A percentile compares a stretch with the other conserved stretches of the same genome.
Evolutionary conservation across 2,797 vertebrate genomes (phyloP).

Genomic region (Numenius phaeopus): DNA sequence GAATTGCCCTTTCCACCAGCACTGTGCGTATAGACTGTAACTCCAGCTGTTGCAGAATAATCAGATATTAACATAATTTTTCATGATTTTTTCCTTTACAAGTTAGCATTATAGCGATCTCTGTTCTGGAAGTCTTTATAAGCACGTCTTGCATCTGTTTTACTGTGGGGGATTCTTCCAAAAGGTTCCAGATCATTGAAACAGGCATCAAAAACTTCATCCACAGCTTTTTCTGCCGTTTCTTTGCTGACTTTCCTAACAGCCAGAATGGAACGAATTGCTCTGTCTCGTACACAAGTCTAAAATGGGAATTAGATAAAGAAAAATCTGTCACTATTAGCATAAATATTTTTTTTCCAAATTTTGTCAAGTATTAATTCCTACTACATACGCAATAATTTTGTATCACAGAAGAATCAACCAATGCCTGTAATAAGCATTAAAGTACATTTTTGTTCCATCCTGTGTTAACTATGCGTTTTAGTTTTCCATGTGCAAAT

Average conservation of each 20-base stretch:
- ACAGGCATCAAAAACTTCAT: slow-evolving; percentile 93
- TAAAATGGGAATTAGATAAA: slow-evolving; percentile 59
- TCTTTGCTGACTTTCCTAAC: slow-evolving; percentile 89
- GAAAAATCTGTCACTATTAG: background rate
- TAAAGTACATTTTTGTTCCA: background rate
- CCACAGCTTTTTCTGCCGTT: slow-evolving; percentile 89
- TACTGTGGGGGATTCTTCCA: slow-evolving; percentile 91
- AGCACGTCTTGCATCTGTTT: slow-evolving; percentile 88
- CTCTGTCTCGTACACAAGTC: slow-evolving; percentile 91
- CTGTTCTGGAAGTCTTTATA: slow-evolving; percentile 89
- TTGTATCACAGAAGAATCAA: background rate
- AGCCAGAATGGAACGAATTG: slow-evolving; percentile 92
- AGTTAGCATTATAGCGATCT: slow-evolving; percentile 88
- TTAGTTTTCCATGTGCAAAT: background rate
- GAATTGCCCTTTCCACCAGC: background rate
- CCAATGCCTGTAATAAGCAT: background rate
- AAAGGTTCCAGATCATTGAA: slow-evolving; percentile 96
- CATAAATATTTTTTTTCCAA: background rate
- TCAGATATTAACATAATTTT: background rate
- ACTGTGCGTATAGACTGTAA: background rate
- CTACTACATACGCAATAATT: background rate
- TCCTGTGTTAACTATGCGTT: background rate
- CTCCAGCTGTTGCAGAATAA: background rate
- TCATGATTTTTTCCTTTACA: slow-evolving; percentile 70
- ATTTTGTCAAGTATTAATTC: background rate